Evolutionary conservation across 2,888 invertebrate genomes (phyloP), one percentile per base, ranked within the genome.

Genomic region (Kuschelorhynchus macadamiae): DNA sequence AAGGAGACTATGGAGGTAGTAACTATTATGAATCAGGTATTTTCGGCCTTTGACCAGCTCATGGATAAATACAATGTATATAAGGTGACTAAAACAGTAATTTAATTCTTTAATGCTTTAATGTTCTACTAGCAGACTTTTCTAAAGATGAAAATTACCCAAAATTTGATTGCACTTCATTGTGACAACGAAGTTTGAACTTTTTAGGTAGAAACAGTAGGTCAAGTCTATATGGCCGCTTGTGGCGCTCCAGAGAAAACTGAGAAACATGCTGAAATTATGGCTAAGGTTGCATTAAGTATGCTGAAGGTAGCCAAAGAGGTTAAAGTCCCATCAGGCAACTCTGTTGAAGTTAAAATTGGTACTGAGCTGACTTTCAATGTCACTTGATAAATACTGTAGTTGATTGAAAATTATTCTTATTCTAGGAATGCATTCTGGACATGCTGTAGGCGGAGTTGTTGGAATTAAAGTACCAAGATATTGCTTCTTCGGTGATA

Each of bases 401-500:
- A 25, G 4, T 25, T 7, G 25, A 7, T 25, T 25, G 25, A 3
- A 25, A 5, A 25, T 25, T 25, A 42, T 50, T 49, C 20, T 9
- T 11, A 17, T 71, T 72, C 32, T 71, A 88, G 90, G 94, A 36
- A 90, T 96, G 72, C 95, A 96, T 84, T 92, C 94, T 0, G 96
- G 96, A 0, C 91, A 94, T 0, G 94, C 94, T 32, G 95, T 95
- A 3, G 95, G 94, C 0, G 95, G 95, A 0, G 92, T 96, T 17
- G 92, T 96, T 0, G 96, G 96, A 0, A 84, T 92, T 36, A 92
- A 94, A 78, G 90, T 94, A 55, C 95, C 94, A 0, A 87, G 95
- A 74, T 95, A 94, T 81, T 96, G 95, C 76, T 89, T 96, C 49
- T 96, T 96, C 71, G 96, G 96, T 0, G 95, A 95, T 81, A 93